phyloP scores from a whole-genome alignment of 2,797 vertebrate species.

The Euphonia xanthogaster region DNA sequence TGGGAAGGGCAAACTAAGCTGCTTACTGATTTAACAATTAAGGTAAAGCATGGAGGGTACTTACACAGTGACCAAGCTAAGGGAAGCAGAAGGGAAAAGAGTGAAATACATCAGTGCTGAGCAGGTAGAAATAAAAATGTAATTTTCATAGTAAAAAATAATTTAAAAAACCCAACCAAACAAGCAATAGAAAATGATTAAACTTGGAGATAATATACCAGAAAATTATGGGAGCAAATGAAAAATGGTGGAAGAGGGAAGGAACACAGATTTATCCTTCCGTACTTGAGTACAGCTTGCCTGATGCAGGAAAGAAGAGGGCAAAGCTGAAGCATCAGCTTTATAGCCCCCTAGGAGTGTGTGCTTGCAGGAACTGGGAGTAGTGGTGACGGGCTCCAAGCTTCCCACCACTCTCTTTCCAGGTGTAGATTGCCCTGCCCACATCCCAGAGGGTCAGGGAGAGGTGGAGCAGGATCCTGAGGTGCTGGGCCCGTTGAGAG shows the following conservation, averaged over 20 bases:
- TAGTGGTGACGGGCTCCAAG: not conserved
- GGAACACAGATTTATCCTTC: not conserved
- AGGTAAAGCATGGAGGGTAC: slow-evolving; percentile 76
- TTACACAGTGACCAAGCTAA: slow-evolving; percentile 99
- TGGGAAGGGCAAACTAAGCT: slow-evolving; percentile 22
- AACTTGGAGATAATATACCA: slow-evolving; percentile 33
- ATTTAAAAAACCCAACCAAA: not conserved
- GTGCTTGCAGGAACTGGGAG: not conserved
- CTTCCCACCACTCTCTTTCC: not conserved
- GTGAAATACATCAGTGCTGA: slow-evolving; percentile 77
- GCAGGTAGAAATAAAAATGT: slow-evolving; percentile 56
- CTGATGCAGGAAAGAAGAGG: not conserved
- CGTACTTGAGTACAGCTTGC: not conserved
- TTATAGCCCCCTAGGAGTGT: not conserved
- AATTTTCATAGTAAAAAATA: slow-evolving; percentile 50
- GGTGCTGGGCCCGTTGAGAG: not conserved
- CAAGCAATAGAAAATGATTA: slow-evolving; percentile 47
- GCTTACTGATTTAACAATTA: slow-evolving; percentile 39
- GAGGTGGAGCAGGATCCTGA: not conserved
- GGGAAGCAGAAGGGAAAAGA: slow-evolving; percentile 83
- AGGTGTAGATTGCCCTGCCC: not conserved
- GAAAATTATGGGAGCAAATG: slow-evolving; percentile 44
- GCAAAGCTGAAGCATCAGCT: not conserved
- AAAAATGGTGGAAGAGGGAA: slow-evolving; percentile 37
- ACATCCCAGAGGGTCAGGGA: not conserved